phyloP scores from a whole-genome alignment of 2,888 invertebrate genomes.

The Eilema sororculum region DNA sequence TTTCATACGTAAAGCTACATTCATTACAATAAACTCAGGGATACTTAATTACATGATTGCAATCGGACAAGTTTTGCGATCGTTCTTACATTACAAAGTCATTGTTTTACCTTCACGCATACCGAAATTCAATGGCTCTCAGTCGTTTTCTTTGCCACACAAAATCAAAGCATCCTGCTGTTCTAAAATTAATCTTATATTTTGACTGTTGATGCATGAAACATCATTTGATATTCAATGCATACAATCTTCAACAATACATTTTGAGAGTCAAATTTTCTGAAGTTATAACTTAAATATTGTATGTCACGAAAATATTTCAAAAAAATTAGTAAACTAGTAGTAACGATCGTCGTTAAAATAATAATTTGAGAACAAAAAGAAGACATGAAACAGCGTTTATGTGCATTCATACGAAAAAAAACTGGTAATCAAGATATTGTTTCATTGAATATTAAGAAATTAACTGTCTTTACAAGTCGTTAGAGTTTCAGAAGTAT shows the following conservation, averaged over 20 bases:
- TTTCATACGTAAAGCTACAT: background rate
- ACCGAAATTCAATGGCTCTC: conserved; percentile 32
- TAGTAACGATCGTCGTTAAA: background rate
- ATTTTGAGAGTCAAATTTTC: background rate
- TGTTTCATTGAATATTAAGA: background rate
- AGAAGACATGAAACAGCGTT: background rate
- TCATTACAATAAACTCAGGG: conserved; percentile 28
- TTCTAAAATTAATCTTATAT: conserved; percentile 39
- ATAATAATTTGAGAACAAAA: background rate
- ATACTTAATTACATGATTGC: conserved; percentile 36
- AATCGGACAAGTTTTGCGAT: conserved; percentile 22
- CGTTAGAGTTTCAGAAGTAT: background rate
- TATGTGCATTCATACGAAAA: background rate
- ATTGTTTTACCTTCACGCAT: conserved; percentile 40
- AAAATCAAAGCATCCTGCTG: conserved; percentile 49
- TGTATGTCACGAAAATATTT: no score
- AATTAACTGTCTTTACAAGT: conserved; percentile 23
- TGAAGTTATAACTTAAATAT: background rate
- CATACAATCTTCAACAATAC: background rate
- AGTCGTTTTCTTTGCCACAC: conserved; percentile 38
- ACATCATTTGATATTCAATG: background rate
- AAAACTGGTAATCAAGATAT: background rate
- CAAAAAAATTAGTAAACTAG: no score
- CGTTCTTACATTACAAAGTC: conserved; percentile 25
- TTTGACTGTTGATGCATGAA: background rate